Conservation (phyloP, 2,888 invertebrate species). For the Pristionchus exspectatus region DNA sequence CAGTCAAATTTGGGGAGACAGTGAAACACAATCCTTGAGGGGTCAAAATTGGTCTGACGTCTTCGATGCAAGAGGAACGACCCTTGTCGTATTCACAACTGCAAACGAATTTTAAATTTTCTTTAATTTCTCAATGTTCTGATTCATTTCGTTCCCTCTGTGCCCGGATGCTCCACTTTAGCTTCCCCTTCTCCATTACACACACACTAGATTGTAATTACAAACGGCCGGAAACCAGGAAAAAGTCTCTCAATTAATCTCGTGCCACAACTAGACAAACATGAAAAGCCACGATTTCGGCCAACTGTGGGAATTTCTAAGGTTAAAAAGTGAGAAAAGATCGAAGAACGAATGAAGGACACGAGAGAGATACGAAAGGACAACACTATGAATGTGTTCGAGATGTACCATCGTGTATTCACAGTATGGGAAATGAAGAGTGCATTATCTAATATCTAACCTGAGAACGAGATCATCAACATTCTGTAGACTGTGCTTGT, state of each 20-base stretch:
- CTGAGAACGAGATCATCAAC: slow-evolving; percentile 72
- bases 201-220: slow-evolving; percentile 1
- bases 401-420: neutral
- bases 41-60: slow-evolving; percentile 71
- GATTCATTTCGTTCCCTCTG: neutral
- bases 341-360: neutral
- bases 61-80: slow-evolving; percentile 69
- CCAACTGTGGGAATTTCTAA: slow-evolving; percentile 14
- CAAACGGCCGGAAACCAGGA: slow-evolving; percentile 27
- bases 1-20: slow-evolving; percentile 71
- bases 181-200: slow-evolving; percentile 9
- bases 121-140: neutral
- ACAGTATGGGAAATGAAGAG: neutral
- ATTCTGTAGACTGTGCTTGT: slow-evolving; percentile 65
- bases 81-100: slow-evolving; percentile 73
- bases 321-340: neutral
- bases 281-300: slow-evolving; percentile 34
- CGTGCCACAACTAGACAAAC: slow-evolving; percentile 3
- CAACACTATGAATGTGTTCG: neutral
- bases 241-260: slow-evolving; percentile 45
- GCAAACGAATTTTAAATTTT: neutral
- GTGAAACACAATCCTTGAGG: slow-evolving; percentile 72
- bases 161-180: neutral
- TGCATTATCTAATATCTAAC: slow-evolving; percentile 39
- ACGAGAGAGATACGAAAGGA: neutral